Percentiles rank a stretch among this genome's conserved stretches.
phyloP scores from a whole-genome alignment of 2,113 vertebrate genomes.

The Pseudopipra pipra region DNA sequence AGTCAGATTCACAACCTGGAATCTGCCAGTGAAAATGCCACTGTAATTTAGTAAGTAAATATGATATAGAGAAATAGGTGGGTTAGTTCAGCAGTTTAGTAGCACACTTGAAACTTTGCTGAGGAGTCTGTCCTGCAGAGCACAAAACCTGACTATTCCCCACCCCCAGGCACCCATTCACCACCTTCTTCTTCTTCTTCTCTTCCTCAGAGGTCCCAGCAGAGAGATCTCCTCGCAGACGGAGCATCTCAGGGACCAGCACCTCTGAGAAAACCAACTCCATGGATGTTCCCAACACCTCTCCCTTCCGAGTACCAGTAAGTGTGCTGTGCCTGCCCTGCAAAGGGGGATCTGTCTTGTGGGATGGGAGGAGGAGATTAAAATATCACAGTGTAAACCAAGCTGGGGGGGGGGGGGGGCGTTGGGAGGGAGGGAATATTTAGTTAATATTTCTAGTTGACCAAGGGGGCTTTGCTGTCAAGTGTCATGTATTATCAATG shows the following conservation, averaged over 20 bases:
- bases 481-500: background rate
- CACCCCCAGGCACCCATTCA: constrained; percentile 17
- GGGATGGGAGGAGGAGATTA: background rate
- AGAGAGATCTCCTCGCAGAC: constrained; percentile 91
- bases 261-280: constrained; percentile 87
- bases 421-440: background rate
- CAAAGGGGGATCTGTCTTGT: background rate
- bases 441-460: background rate
- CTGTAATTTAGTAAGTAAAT: background rate
- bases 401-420: background rate
- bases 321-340: constrained; percentile 67
- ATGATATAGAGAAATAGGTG: background rate
- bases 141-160: background rate
- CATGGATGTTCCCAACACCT: constrained; percentile 86
- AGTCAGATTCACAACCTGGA: background rate
- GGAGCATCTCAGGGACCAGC: constrained; percentile 93
- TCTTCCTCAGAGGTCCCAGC: constrained; percentile 84
- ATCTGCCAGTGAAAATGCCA: background rate
- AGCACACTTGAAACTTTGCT: background rate
- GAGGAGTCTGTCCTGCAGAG: background rate
- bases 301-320: constrained; percentile 96
- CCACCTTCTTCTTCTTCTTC: background rate
- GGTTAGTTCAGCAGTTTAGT: background rate
- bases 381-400: background rate
- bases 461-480: background rate